Percentiles rank a stretch among this genome's conserved stretches.
phyloP scores from a whole-genome alignment of 2,113 vertebrate genomes.

The Melanerpes formicivorus region DNA sequence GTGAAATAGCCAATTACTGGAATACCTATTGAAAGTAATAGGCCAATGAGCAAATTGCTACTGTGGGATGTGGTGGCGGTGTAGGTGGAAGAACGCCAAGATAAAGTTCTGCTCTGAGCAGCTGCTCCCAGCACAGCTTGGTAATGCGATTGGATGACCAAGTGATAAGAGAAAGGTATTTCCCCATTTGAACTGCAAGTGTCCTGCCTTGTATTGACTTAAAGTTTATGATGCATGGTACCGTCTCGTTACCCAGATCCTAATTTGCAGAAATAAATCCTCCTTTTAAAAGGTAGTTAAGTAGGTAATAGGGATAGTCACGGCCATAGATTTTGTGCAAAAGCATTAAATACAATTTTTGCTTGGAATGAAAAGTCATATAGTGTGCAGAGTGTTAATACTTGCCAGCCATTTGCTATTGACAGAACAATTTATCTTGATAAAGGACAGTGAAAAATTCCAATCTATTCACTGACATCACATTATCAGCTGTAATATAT shows the following conservation, averaged over 20 bases:
- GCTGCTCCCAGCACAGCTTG: constrained; percentile 78
- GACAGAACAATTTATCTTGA: constrained; percentile 96
- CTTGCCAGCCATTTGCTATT: constrained; percentile 90
- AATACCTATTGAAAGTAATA: constrained; percentile 91
- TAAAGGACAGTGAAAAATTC: constrained; percentile 95
- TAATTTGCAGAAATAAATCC: constrained; percentile 96
- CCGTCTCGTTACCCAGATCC: constrained; percentile 87
- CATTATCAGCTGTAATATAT: constrained; percentile 94
- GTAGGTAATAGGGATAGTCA: constrained; percentile 91
- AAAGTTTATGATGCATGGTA: constrained; percentile 97
- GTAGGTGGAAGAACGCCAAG: constrained; percentile 81
- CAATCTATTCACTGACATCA: constrained; percentile 92
- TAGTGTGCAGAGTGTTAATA: constrained; percentile 83
- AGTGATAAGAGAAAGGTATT: constrained; percentile 76
- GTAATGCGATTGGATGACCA: constrained; percentile 72
- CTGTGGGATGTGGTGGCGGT: constrained; percentile 79
- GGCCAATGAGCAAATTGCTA: constrained; percentile 95
- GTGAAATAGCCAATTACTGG: constrained; percentile 99
- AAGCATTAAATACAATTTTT: constrained; percentile 92
- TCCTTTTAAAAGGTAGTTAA: constrained; percentile 95
- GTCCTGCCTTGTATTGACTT: constrained; percentile 91
- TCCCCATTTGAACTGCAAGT: constrained; percentile 76
- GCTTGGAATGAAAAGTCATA: constrained; percentile 88
- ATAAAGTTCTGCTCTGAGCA: constrained; percentile 88
- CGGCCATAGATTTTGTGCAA: constrained; percentile 85